A percentile compares a stretch with the other conserved stretches of the same genome.
These are phyloP conservation scores for Heliornis fulica DNA, from an alignment of 2,113 vertebrate species.

Conservation along the genomic window DNA sequence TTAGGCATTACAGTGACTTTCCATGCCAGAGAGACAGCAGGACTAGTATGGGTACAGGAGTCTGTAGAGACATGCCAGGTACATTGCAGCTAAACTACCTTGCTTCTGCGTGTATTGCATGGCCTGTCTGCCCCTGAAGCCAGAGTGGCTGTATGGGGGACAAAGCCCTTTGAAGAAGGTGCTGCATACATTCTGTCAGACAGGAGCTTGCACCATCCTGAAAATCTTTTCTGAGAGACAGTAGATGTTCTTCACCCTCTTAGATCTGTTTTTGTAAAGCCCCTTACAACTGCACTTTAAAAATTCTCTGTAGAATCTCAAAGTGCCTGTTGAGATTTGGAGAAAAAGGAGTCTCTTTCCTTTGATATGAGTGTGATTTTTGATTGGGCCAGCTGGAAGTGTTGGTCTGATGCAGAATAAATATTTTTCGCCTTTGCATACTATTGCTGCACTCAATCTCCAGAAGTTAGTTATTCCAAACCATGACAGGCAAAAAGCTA, in stretches of 20 bases:
- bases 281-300: background rate
- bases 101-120: background rate
- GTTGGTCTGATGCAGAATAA: background rate
- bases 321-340: background rate
- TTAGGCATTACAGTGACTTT: background rate
- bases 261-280: background rate
- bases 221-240: background rate
- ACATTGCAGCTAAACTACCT: background rate
- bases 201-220: background rate
- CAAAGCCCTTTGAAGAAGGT: background rate
- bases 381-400: background rate
- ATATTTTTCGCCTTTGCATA: background rate
- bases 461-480: background rate
- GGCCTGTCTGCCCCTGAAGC: background rate
- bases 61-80: accelerated
- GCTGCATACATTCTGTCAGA: background rate
- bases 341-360: background rate
- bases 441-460: background rate
- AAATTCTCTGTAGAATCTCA: background rate
- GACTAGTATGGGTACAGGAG: background rate
- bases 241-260: background rate
- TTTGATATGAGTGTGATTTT: background rate
- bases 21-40: background rate
- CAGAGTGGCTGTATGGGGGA: background rate
- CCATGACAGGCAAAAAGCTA: background rate